Base-by-base conservation (phyloP, 2,888 invertebrate species). In the Leptogaster cylindrica region DNA sequence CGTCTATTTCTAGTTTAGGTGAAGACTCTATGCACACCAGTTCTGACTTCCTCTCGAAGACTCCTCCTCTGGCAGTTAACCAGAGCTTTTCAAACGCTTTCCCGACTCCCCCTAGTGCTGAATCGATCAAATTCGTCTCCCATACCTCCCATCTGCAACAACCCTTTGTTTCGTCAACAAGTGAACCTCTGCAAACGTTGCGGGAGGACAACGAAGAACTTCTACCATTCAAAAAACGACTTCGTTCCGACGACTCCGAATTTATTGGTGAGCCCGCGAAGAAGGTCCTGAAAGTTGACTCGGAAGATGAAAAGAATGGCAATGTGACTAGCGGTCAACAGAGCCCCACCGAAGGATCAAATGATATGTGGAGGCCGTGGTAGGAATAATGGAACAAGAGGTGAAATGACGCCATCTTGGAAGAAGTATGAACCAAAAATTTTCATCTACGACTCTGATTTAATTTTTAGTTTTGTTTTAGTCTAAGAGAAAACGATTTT, bases 1-100 rank as follows among this genome's bases (percentile, higher is more conserved):
- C 89, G 0, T 89, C 89, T 44, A 87, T 87, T 46, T 88, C 88
- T 4, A 88, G 88, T 58, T 87, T 86, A 72, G 82, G 83, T 36
- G 85, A 84, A 10, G 88, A 88, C 71, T 78, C 75, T 23, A 77
- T 81, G 41, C 75, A 76, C 14, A 84, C 86, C 2, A 84, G 76
- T 66, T 75, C 85, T 0, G 82, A 82, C 51, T 85, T 84, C 0
- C 84, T 84, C 72, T 83, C 84, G 72, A 83, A 83, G 0, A 85
- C 85, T 1, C 85, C 85, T 0, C 77, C 84, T 48, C 81, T 82
- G 10, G 78, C 82, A 81, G 78, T 66, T 36, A 50, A 46, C 31
- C 65, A 50, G 28, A 72, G 65, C 16, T 78, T 81, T 68, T 75
- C 77, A 10, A 85, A 82, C 0, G 68, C 72, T 5, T 84, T 83